phyloP scores from a whole-genome alignment of 2,113 vertebrate genomes.

The Phyllopteryx taeniolatus region DNA sequence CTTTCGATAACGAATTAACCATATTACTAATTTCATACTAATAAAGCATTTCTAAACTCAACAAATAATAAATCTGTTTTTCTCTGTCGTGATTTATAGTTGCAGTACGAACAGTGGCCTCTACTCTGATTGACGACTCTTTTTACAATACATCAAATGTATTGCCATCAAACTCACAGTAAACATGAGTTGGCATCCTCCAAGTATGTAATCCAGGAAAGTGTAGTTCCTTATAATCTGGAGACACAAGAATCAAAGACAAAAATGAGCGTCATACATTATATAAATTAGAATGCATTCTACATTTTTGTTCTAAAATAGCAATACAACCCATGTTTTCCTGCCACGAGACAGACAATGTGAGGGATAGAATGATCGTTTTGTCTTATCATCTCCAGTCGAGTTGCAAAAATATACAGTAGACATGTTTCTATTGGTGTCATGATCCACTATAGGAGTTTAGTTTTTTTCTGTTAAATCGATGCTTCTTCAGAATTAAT shows the following conservation, averaged over 20 bases:
- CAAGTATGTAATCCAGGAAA: slow-evolving; percentile 97
- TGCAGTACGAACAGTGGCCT: not conserved
- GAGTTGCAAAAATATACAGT: slow-evolving; percentile 45
- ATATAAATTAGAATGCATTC: not conserved
- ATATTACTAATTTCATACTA: not conserved
- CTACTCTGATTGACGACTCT: not conserved
- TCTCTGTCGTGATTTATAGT: not conserved
- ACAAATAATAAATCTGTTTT: not conserved
- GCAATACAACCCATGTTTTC: slow-evolving; percentile 11
- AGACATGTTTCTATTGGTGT: not conserved
- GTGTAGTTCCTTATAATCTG: slow-evolving; percentile 93
- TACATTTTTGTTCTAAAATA: not conserved
- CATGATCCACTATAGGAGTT: not conserved
- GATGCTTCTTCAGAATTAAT: slow-evolving; percentile 28
- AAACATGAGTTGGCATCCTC: slow-evolving; percentile 97
- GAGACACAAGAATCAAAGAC: slow-evolving; percentile 19
- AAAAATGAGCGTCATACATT: not conserved
- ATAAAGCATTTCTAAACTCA: not conserved
- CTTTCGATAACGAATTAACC: not conserved
- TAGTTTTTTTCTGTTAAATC: not conserved
- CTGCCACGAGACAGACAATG: slow-evolving; percentile 11
- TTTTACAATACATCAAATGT: not conserved
- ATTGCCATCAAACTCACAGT: slow-evolving; percentile 79
- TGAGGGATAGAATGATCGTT: slow-evolving; percentile 28
- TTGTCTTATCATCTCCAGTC: slow-evolving; percentile 32